phyloP scores from a whole-genome alignment of 2,113 vertebrate species.

The Anguilla japonica region DNA sequence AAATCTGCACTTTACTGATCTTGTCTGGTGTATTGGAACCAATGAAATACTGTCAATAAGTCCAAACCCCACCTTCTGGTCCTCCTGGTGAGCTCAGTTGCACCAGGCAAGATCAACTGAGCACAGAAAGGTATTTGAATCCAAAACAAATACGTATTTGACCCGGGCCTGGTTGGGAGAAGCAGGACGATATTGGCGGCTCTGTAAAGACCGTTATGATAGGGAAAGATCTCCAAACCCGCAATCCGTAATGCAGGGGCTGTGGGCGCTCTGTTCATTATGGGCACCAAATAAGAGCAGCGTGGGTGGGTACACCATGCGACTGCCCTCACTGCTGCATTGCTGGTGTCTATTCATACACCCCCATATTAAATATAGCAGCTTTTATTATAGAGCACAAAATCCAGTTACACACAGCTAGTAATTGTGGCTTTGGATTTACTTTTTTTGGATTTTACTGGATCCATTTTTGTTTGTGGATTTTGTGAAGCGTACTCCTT shows the following conservation, averaged over 20 bases:
- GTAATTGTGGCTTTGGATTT: conserved; percentile 45
- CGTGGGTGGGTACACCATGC: too few species aligned
- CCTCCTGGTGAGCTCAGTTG: too few species aligned
- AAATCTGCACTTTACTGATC: too few species aligned
- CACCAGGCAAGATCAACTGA: too few species aligned
- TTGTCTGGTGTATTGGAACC: too few species aligned
- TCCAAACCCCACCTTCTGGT: too few species aligned
- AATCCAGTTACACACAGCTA: conserved; percentile 28
- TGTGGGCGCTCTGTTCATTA: neutral
- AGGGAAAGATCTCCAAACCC: conserved; percentile 23
- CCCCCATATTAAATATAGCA: conserved; percentile 45
- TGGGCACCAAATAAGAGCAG: neutral
- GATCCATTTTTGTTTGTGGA: neutral
- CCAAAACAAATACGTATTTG: too few species aligned
- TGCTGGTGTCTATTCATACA: conserved; percentile 47
- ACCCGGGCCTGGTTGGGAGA: too few species aligned
- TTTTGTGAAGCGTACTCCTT: conserved; percentile 8
- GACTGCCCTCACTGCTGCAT: conserved; percentile 13
- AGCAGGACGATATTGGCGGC: neutral
- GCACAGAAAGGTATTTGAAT: too few species aligned
- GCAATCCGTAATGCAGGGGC: conserved; percentile 29
- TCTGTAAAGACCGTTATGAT: neutral
- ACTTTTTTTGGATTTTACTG: conserved; percentile 6
- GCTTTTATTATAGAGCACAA: conserved; percentile 18
- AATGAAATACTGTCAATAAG: too few species aligned